Evolutionary conservation across 2,888 invertebrate species (phyloP).

Genomic region (Acleris holmiana): DNA sequence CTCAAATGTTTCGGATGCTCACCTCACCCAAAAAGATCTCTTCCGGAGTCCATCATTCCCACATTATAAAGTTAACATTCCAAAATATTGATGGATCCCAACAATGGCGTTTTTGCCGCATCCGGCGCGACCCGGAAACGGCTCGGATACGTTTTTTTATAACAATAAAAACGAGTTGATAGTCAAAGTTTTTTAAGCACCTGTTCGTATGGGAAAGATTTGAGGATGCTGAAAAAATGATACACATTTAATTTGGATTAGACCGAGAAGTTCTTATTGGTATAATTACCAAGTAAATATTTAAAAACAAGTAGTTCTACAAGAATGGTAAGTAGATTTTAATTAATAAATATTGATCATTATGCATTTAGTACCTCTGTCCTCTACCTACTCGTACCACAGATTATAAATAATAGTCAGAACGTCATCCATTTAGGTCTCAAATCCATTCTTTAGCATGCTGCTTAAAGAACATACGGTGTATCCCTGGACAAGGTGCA

Average conservation of each 20-base stretch:
- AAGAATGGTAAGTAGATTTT: no score
- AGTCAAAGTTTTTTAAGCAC: constrained; percentile 72
- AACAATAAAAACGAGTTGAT: constrained; percentile 72
- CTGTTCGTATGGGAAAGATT: constrained; percentile 71
- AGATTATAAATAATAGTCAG: no score
- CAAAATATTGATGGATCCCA: constrained; percentile 65
- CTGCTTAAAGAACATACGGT: no score
- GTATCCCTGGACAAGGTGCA: no score
- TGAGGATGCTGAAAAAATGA: constrained; percentile 53
- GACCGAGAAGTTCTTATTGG: constrained; percentile 29
- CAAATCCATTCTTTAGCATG: no score
- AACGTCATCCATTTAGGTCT: no score
- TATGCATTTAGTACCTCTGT: no score
- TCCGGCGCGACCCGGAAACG: constrained; percentile 72
- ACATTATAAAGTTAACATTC: constrained; percentile 52
- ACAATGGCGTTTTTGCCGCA: constrained; percentile 59
- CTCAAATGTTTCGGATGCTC: no score
- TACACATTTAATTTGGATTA: constrained; percentile 50
- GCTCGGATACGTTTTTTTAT: constrained; percentile 68
- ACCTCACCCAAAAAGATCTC: background rate
- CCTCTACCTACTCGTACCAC: no score
- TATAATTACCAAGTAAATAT: background rate
- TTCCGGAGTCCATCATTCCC: constrained; percentile 47
- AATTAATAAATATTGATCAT: no score
- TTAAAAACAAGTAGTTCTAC: background rate